phyloP scores from a whole-genome alignment of 2,797 vertebrate species.

The Channallabes apus region DNA sequence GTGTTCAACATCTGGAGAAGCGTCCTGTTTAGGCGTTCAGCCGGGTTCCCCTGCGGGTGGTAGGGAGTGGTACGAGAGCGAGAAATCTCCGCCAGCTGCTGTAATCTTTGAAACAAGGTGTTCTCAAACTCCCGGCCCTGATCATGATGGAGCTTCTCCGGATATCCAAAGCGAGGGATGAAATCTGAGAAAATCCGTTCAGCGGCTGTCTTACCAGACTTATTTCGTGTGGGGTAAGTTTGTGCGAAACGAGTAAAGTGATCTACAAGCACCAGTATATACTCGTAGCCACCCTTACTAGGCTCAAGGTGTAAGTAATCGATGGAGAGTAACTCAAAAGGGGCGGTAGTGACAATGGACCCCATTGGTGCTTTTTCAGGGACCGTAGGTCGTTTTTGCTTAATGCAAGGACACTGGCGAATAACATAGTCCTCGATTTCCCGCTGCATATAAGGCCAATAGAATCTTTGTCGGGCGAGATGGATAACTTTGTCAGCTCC shows the following conservation, averaged over 20 bases:
- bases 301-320: conserved; percentile 1
- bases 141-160: not conserved
- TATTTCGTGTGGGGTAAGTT: not conserved
- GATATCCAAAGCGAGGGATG: no score
- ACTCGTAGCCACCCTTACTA: conserved; percentile 32
- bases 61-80: conserved; percentile 33
- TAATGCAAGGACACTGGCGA: conserved; percentile 12
- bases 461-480: not conserved
- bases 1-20: not conserved
- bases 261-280: conserved; percentile 22
- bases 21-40: not conserved
- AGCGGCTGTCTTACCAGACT: not conserved
- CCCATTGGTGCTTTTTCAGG: conserved; percentile 36
- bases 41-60: conserved; percentile 26
- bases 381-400: conserved; percentile 17
- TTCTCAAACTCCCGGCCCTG: conserved; percentile 33
- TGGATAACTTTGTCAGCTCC: not conserved
- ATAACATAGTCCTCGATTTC: conserved; percentile 35
- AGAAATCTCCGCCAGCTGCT: conserved; percentile 36
- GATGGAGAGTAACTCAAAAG: conserved; percentile 7
- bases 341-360: conserved; percentile 27
- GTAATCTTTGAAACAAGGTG: conserved; percentile 29
- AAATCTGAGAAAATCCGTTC: conserved; percentile 32
- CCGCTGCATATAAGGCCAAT: conserved; percentile 14
- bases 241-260: conserved; percentile 3